These are phyloP conservation scores for Salticus scenicus DNA, from an alignment of 2,888 invertebrate species.

Conservation along the genomic window DNA sequence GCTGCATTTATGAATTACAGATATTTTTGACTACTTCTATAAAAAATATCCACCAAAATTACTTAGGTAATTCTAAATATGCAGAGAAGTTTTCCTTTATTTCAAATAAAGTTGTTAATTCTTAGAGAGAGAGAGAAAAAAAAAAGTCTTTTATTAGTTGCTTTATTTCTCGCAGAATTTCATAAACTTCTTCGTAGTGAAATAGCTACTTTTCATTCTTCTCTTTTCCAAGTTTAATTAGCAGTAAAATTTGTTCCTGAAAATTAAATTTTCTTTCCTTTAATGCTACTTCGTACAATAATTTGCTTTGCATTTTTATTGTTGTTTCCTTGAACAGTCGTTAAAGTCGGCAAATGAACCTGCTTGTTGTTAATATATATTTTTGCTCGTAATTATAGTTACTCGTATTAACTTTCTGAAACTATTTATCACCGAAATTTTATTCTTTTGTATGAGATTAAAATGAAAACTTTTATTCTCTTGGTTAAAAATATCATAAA, in stretches of 20 bases:
- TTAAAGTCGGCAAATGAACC: constrained; percentile 1
- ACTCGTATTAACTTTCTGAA: background rate
- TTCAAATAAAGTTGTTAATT: too few species aligned
- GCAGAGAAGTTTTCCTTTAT: too few species aligned
- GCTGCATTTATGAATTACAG: too few species aligned
- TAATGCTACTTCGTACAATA: background rate
- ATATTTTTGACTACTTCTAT: too few species aligned
- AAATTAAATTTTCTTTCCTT: background rate
- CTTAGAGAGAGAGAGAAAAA: too few species aligned
- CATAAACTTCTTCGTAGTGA: background rate
- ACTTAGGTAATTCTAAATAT: too few species aligned
- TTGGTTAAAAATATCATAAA: too few species aligned
- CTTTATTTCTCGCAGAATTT: background rate
- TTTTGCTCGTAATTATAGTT: background rate
- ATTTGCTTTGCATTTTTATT: background rate
- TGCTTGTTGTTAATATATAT: background rate
- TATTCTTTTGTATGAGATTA: background rate
- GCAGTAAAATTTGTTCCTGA: background rate
- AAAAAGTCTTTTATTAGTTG: too few species aligned
- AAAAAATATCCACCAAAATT: too few species aligned
- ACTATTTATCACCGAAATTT: background rate
- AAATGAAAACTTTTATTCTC: too few species aligned
- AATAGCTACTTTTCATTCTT: background rate
- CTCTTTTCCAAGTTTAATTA: background rate
- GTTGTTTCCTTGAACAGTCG: background rate